A percentile compares a stretch with the other conserved stretches of the same genome.
Evolutionary conservation across 2,113 vertebrate species (phyloP).

Genomic region (Bungarus multicinctus): DNA sequence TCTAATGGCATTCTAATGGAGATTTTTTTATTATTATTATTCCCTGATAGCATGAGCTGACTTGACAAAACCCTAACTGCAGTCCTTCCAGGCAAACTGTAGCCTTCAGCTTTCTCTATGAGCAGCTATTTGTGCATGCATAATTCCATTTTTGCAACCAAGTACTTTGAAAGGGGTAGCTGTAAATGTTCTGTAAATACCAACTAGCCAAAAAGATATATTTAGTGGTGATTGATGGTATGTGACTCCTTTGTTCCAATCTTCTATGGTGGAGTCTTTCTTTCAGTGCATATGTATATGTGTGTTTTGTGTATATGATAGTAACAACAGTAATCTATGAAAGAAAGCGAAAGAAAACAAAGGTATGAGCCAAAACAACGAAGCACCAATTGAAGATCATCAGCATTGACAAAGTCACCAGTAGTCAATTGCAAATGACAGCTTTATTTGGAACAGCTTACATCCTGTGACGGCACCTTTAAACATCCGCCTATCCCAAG

Average conservation of each 20-base stretch:
- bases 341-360: background rate
- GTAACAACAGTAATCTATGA: background rate
- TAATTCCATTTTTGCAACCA: slow-evolving; percentile 46
- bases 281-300: background rate
- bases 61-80: slow-evolving; percentile 60
- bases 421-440: background rate
- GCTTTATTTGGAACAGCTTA: background rate
- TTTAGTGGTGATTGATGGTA: slow-evolving; percentile 33
- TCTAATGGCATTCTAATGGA: slow-evolving; percentile 56
- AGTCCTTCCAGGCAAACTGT: slow-evolving; percentile 54
- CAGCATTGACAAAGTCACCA: background rate
- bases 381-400: background rate
- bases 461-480: background rate
- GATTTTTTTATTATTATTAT: slow-evolving; percentile 33
- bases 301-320: background rate
- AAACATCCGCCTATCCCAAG: background rate
- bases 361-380: background rate
- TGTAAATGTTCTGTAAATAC: slow-evolving; percentile 59
- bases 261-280: background rate
- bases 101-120: slow-evolving; percentile 44
- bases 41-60: slow-evolving; percentile 50
- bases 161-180: slow-evolving; percentile 48
- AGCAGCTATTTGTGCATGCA: slow-evolving; percentile 56
- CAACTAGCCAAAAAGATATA: slow-evolving; percentile 47
- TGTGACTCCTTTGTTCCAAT: slow-evolving; percentile 6